phyloP scores from a whole-genome alignment of 2,113 vertebrate genomes.

The Carassius carassius region DNA sequence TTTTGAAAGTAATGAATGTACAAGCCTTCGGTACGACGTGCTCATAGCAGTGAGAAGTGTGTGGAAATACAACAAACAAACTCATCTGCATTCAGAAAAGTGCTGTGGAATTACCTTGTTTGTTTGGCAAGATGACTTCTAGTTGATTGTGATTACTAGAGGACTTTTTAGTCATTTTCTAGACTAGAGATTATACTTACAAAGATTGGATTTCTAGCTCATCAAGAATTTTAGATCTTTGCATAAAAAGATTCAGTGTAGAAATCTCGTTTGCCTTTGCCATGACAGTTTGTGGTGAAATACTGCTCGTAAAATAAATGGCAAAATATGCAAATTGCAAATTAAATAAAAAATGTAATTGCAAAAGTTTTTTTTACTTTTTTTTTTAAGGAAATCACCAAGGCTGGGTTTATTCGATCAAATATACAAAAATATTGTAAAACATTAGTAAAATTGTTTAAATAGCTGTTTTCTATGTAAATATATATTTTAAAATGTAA shows the following conservation, averaged over 20 bases:
- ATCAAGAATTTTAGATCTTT: background rate
- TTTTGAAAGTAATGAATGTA: slow-evolving; percentile 38
- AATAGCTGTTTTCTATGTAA: background rate
- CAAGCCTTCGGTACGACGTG: background rate
- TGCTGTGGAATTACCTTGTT: background rate
- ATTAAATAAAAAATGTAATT: background rate
- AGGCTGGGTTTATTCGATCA: background rate
- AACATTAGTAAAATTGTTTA: background rate
- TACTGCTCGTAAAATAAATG: background rate
- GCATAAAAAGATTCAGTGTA: background rate
- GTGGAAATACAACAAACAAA: background rate
- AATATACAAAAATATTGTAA: background rate
- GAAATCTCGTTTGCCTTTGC: background rate
- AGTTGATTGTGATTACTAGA: background rate
- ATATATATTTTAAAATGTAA: background rate
- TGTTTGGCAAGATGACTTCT: background rate
- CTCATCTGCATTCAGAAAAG: slow-evolving; percentile 6
- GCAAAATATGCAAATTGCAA: background rate
- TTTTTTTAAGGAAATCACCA: no score
- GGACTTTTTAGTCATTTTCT: background rate
- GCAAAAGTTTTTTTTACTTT: no score
- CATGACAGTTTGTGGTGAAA: background rate
- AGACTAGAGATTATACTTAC: background rate
- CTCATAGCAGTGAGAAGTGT: slow-evolving; percentile 30
- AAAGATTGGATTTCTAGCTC: background rate